Evolutionary conservation across 2,888 invertebrate species (phyloP).

Genomic region (Oasisia sp.): DNA sequence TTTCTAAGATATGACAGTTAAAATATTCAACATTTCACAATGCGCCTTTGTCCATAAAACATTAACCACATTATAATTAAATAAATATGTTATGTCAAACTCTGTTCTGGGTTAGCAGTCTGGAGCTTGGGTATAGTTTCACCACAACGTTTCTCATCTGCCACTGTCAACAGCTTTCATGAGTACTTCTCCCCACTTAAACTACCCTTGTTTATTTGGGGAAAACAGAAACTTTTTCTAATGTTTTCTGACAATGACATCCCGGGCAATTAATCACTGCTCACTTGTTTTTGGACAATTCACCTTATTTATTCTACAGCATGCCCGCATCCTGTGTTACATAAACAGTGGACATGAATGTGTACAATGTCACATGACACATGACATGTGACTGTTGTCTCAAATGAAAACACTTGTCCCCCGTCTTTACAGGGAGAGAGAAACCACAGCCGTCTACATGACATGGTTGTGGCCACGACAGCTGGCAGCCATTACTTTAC

Average conservation of each 20-base stretch:
- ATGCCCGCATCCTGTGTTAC: neutral
- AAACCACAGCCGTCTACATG: neutral
- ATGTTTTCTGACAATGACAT: neutral
- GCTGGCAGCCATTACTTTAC: conserved; percentile 2
- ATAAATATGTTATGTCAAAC: no score
- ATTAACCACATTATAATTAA: no score
- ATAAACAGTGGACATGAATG: neutral
- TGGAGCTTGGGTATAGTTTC: no score
- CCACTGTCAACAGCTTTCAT: no score
- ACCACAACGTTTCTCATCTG: no score
- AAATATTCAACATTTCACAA: no score
- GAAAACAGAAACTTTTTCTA: neutral
- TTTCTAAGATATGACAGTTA: no score
- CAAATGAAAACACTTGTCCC: neutral
- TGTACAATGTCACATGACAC: neutral
- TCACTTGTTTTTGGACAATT: neutral
- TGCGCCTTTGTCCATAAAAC: no score
- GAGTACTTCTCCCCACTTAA: no score
- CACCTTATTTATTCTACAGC: neutral
- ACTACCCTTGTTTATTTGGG: neutral
- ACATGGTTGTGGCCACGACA: neutral
- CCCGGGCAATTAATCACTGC: neutral
- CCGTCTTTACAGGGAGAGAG: neutral
- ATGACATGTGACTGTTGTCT: neutral
- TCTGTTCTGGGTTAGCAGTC: no score